Evolutionary conservation across 2,113 vertebrate genomes (phyloP).

Genomic region (Scortum barcoo): DNA sequence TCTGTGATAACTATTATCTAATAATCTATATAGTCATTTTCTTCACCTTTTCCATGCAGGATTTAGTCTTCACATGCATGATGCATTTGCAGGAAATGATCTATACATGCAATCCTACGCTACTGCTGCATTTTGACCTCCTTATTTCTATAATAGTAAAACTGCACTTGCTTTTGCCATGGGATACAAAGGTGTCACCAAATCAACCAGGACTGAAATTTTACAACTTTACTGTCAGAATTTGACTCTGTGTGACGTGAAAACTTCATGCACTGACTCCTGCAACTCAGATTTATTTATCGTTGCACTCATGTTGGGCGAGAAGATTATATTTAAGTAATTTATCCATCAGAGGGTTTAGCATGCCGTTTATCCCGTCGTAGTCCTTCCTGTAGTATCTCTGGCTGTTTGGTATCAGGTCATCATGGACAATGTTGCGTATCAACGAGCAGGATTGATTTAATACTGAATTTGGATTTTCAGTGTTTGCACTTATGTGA

Average conservation of each 20-base stretch:
- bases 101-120: not conserved
- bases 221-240: not conserved
- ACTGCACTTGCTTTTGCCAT: too few species aligned
- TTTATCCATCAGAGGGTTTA: not conserved
- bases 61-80: not conserved
- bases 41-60: not conserved
- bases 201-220: not conserved
- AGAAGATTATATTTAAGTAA: not conserved
- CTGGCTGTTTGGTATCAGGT: not conserved
- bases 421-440: not conserved
- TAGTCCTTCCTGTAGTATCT: not conserved
- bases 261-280: not conserved
- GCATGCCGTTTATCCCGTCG: not conserved
- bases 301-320: not conserved
- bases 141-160: too few species aligned
- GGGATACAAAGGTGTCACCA: not conserved
- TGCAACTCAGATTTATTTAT: not conserved
- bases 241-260: not conserved
- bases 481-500: not conserved
- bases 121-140: too few species aligned
- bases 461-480: too few species aligned
- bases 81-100: not conserved
- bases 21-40: not conserved
- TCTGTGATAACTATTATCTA: not conserved
- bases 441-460: not conserved